phyloP scores from a whole-genome alignment of 1,140 invertebrate species.

The Cardiocondyla obscurior region DNA sequence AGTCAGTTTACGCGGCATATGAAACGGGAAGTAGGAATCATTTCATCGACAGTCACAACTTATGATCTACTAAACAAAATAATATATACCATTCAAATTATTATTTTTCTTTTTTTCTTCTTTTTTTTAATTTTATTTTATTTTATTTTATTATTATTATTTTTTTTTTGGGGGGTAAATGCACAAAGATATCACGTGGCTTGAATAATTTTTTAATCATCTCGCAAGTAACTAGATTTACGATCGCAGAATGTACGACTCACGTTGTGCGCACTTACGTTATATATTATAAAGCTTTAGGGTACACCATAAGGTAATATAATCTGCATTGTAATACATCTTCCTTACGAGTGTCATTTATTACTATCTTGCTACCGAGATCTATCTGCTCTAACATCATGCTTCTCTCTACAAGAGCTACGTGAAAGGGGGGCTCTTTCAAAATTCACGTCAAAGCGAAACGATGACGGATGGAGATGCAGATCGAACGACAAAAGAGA shows the following conservation, averaged over 20 bases:
- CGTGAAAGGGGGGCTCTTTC: neutral
- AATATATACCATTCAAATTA: neutral
- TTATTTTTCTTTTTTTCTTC: no score
- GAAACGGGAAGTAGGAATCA: neutral
- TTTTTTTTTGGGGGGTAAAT: no score
- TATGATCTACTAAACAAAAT: neutral
- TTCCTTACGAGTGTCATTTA: constrained; percentile 42
- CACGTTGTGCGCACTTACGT: neutral
- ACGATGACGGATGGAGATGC: constrained; percentile 46
- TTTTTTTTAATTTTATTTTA: no score
- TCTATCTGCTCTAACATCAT: constrained; percentile 15
- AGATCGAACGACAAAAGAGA: constrained; percentile 36
- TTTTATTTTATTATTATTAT: no score
- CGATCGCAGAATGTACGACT: neutral
- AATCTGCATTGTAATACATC: constrained; percentile 42
- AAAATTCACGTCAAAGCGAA: constrained; percentile 37
- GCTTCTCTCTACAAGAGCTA: constrained; percentile 23
- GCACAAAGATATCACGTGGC: neutral
- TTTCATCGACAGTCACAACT: neutral
- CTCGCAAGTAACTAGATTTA: constrained; percentile 16
- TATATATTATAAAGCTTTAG: neutral
- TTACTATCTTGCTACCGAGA: constrained; percentile 8
- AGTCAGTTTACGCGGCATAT: neutral
- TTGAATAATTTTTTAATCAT: constrained; percentile 48
- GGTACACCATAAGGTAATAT: constrained; percentile 9